These are phyloP conservation scores for Hybognathus amarus DNA, from an alignment of 2,797 vertebrate species.

Conservation along the genomic window DNA sequence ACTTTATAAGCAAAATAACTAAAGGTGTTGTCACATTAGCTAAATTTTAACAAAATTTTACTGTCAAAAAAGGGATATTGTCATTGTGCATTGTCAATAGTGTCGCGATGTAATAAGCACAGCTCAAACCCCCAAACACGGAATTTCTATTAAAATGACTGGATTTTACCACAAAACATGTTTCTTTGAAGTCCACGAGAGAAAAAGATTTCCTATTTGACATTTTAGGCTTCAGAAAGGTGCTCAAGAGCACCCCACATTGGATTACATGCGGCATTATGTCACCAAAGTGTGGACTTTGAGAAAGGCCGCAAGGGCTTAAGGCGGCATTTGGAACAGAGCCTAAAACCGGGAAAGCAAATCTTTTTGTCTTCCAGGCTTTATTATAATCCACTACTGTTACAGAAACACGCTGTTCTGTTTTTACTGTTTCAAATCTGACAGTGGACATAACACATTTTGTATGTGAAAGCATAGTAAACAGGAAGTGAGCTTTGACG, in stretches of 20 bases:
- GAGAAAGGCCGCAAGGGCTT: background rate
- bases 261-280: background rate
- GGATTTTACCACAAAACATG: background rate
- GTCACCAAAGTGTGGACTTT: background rate
- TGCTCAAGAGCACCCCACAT: background rate
- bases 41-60: background rate
- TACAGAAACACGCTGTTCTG: background rate
- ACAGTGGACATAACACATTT: background rate
- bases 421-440: background rate
- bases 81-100: background rate
- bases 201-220: background rate
- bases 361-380: background rate
- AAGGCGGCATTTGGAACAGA: constrained; percentile 10
- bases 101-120: background rate
- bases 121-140: background rate
- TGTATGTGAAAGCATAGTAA: constrained; percentile 15
- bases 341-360: background rate
- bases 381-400: constrained; percentile 3
- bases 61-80: background rate
- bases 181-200: background rate
- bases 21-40: background rate
- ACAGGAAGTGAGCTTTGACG: constrained; percentile 45
- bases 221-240: background rate
- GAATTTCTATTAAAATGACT: background rate
- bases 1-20: background rate